Evolutionary conservation across 2,888 invertebrate species (phyloP).

Genomic region (Spialia ferax): DNA sequence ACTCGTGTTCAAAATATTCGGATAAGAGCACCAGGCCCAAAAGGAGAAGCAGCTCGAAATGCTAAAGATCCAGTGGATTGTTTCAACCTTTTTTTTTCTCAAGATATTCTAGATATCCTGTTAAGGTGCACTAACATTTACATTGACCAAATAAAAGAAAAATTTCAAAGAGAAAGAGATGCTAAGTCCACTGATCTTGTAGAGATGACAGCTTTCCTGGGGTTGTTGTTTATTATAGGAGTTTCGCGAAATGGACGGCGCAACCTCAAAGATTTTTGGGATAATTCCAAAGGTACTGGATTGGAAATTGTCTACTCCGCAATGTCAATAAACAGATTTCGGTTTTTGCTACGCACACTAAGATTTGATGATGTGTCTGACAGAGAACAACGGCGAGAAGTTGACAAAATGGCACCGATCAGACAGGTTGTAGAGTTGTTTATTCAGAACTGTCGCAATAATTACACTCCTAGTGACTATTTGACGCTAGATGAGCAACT

Average conservation of each 20-base stretch:
- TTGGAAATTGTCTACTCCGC: not conserved
- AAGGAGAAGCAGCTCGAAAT: not conserved
- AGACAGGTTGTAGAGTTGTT: slow-evolving; percentile 7
- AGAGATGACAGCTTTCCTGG: not conserved
- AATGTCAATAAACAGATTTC: not conserved
- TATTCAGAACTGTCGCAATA: not conserved
- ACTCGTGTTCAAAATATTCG: too few relatives aligned
- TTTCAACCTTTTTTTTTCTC: not conserved
- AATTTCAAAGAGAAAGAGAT: slow-evolving; percentile 2
- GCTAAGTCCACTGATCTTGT: not conserved
- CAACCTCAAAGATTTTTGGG: not conserved
- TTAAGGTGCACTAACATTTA: not conserved
- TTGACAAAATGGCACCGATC: slow-evolving; percentile 11
- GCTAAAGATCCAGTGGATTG: not conserved
- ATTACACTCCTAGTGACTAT: slow-evolving; percentile 8
- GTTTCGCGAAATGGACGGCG: not conserved
- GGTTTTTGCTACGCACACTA: not conserved
- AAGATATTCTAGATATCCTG: not conserved
- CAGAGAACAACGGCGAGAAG: slow-evolving; percentile 2
- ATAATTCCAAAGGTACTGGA: not conserved
- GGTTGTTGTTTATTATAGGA: not conserved
- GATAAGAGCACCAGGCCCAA: not conserved
- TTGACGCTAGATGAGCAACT: slow-evolving; percentile 18
- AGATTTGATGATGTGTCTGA: slow-evolving; percentile 19
- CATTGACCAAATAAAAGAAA: not conserved